Percentiles rank a stretch among this genome's conserved stretches.
phyloP scores from a whole-genome alignment of 1,140 invertebrate species.

The Hyphantria cunea region DNA sequence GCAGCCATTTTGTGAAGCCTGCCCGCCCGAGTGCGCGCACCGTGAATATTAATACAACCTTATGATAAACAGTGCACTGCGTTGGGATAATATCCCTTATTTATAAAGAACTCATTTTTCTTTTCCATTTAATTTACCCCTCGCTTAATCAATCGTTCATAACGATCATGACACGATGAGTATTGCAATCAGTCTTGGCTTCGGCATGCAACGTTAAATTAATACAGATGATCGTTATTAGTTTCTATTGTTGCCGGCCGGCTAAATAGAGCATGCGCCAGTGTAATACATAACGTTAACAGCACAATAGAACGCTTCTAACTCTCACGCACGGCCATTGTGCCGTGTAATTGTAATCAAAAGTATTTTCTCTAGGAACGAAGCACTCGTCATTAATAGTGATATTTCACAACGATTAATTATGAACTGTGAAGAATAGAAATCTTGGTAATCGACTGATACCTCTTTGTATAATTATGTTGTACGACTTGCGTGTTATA shows the following conservation, averaged over 20 bases:
- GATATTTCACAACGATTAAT: constrained; percentile 58
- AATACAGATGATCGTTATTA: constrained; percentile 70
- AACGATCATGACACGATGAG: constrained; percentile 50
- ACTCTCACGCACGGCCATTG: constrained; percentile 69
- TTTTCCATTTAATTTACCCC: constrained; percentile 43
- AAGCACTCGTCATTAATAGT: constrained; percentile 54
- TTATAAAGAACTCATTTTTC: constrained; percentile 38
- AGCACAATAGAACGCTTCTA: constrained; percentile 55
- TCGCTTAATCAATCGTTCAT: constrained; percentile 45
- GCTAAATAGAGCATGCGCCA: constrained; percentile 70
- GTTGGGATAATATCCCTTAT: constrained; percentile 42
- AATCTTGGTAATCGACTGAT: constrained; percentile 5
- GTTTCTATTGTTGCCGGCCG: constrained; percentile 69
- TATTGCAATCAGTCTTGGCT: constrained; percentile 44
- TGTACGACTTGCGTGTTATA: not conserved
- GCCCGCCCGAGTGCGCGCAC: constrained; percentile 52
- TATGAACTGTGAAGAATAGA: constrained; percentile 20
- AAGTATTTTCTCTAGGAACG: constrained; percentile 63
- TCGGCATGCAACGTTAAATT: constrained; percentile 59
- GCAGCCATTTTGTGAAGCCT: constrained; percentile 76
- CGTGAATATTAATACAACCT: constrained; percentile 70
- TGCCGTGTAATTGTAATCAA: constrained; percentile 65
- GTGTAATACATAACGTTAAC: constrained; percentile 70
- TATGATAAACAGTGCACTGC: constrained; percentile 45
- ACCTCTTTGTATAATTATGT: constrained; percentile 5